These are phyloP conservation scores for Hippoglossus hippoglossus DNA, from an alignment of 2,797 vertebrate genomes.

Conservation along the genomic window DNA sequence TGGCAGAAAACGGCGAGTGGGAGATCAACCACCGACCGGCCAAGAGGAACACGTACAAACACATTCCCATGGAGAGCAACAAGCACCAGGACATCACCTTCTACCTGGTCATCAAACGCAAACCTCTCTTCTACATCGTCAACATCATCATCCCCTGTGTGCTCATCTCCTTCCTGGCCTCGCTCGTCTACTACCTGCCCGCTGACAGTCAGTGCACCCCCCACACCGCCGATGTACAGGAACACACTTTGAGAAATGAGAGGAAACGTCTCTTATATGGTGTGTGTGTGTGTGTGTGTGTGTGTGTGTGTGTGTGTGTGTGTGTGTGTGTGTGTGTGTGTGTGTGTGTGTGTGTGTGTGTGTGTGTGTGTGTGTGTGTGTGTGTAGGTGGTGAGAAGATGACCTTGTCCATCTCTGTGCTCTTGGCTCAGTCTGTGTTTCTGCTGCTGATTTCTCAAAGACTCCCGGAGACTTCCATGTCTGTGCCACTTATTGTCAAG, in stretches of 20 bases:
- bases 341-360: slow-evolving; percentile 9
- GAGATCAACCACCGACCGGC: slow-evolving; percentile 95
- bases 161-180: slow-evolving; percentile 96
- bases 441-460: slow-evolving; percentile 95
- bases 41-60: slow-evolving; percentile 88
- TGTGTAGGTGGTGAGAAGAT: slow-evolving; percentile 96
- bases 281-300: no score
- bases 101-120: slow-evolving; percentile 97
- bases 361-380: slow-evolving; percentile 42
- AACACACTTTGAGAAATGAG: no score
- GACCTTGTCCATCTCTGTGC: slow-evolving; percentile 94
- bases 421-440: slow-evolving; percentile 97
- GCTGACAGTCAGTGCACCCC: slow-evolving; percentile 90
- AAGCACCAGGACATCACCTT: slow-evolving; percentile 97
- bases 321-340: no score
- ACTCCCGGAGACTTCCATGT: slow-evolving; percentile 93
- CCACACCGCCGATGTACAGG: no score
- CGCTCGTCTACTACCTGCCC: slow-evolving; percentile 94
- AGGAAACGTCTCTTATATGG: no score
- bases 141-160: slow-evolving; percentile 96
- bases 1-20: slow-evolving; percentile 95
- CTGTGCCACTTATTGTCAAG: slow-evolving; percentile 96
- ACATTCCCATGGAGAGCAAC: slow-evolving; percentile 87
- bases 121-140: slow-evolving; percentile 96
- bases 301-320: background rate